These are phyloP conservation scores for Plebejus melissa DNA, from an alignment of 2,888 invertebrate genomes.

Conservation along the genomic window DNA sequence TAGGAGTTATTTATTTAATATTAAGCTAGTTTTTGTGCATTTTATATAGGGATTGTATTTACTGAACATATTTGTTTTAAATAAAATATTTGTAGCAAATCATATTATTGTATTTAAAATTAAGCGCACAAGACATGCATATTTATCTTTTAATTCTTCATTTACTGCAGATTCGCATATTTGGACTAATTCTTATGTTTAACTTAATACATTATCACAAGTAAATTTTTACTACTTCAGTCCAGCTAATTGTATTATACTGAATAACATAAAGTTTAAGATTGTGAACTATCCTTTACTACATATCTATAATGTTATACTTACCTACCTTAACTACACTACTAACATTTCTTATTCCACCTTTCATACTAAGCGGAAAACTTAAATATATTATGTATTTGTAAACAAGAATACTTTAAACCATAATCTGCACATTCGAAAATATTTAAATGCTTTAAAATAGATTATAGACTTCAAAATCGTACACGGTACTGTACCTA, in stretches of 20 bases:
- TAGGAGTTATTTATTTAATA: constrained; percentile 66
- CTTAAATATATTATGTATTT: neutral
- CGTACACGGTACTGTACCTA: neutral
- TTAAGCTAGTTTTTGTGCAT: constrained; percentile 60
- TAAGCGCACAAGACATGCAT: constrained; percentile 24
- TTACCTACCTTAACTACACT: neutral
- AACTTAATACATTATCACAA: neutral
- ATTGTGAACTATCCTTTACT: neutral
- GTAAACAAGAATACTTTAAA: neutral
- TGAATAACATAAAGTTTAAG: neutral
- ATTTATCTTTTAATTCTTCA: neutral
- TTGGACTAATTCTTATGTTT: neutral
- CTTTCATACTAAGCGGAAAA: neutral
- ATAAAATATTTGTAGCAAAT: constrained; percentile 44
- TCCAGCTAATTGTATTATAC: neutral
- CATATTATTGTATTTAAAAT: constrained; percentile 20
- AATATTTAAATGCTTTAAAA: neutral
- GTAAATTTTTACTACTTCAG: neutral
- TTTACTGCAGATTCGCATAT: neutral
- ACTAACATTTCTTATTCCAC: constrained; percentile 23
- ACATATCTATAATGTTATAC: constrained; percentile 17
- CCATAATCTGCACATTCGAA: neutral
- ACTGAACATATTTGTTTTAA: constrained; percentile 55
- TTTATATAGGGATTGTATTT: constrained; percentile 62
- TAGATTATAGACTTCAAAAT: neutral